These are phyloP conservation scores for Brassicogethes aeneus DNA, from an alignment of 2,888 invertebrate species.

Conservation along the genomic window DNA sequence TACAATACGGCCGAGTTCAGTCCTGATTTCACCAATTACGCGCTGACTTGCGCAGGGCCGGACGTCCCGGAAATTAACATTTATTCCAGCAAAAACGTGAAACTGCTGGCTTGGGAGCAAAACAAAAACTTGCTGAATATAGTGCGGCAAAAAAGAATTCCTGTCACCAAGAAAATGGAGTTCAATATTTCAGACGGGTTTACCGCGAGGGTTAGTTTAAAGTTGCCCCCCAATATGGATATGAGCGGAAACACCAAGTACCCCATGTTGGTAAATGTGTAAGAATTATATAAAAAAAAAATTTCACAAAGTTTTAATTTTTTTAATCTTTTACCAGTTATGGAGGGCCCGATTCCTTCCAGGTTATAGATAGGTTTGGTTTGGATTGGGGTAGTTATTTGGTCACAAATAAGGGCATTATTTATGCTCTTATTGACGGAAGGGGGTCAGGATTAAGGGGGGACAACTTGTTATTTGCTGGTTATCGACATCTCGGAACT, in stretches of 20 bases:
- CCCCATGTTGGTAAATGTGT: slow-evolving; percentile 79
- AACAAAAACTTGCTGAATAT: slow-evolving; percentile 49
- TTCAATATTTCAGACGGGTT: slow-evolving; percentile 59
- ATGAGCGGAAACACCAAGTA: slow-evolving; percentile 60
- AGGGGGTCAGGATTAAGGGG: slow-evolving; percentile 84
- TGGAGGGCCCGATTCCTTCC: slow-evolving; percentile 84
- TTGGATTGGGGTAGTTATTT: slow-evolving; percentile 86
- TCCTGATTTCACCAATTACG: slow-evolving; percentile 54
- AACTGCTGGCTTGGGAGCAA: slow-evolving; percentile 54
- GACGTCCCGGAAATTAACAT: slow-evolving; percentile 66
- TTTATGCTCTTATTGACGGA: slow-evolving; percentile 84
- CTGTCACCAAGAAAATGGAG: slow-evolving; percentile 50
- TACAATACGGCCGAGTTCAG: slow-evolving; percentile 65
- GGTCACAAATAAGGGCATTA: slow-evolving; percentile 72
- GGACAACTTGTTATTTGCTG: slow-evolving; percentile 68
- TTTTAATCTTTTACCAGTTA: slow-evolving; percentile 50
- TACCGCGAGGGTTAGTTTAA: slow-evolving; percentile 64
- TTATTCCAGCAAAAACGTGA: slow-evolving; percentile 43
- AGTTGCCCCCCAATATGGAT: slow-evolving; percentile 64
- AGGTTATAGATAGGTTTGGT: slow-evolving; percentile 73
- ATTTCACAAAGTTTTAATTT: slow-evolving; percentile 1
- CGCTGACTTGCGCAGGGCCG: slow-evolving; percentile 77
- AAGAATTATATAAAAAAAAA: slow-evolving; percentile 38
- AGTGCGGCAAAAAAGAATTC: slow-evolving; percentile 45
- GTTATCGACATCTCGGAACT: slow-evolving; percentile 78